Evolutionary conservation across 2,797 vertebrate species (phyloP), one percentile per base, ranked within the genome.

Genomic region (Acrossocheilus fasciatus): DNA sequence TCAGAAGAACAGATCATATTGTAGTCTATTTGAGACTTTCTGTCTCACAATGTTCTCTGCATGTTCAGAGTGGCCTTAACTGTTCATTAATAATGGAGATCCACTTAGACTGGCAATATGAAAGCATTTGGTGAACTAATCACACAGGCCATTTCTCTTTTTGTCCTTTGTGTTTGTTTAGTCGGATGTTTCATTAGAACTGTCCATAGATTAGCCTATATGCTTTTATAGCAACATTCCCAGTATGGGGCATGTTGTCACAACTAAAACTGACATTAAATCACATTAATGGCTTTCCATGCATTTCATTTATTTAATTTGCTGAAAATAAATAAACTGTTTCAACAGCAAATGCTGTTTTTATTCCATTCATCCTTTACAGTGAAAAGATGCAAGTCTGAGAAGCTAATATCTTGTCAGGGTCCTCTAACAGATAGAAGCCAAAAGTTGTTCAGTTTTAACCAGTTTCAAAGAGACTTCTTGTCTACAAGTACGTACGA

Each of bases 401-500:
- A 68, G 23, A 17, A 20, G 54, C 47, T 64, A 47, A n/a, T 68
- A 72, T 43, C n/a, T 47, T 54, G 47, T 18, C 52, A 50, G 79
- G 17, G 41, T 52, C 34, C 45, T 54, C 64, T 15, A 43, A 84
- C 14, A 69, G 36, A 11, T 12, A 39, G 77, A 70, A 77, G 26
- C 45, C 66, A 79, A 72, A 43, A 82, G 80, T 23, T 52, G 54
- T 83, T 36, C 45, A 69, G 74, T 39, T 18, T 45, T 20, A n/a
- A 57, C 23, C 36, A 20, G 62, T 88, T 77, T 66, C 2, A 70
- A 83, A 62, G n/a, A 82, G 74, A 82, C 70, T 85, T 23, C 66
- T 15, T 39, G 34, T 78, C 52, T 17, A 72, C 18, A 70, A 85
- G 59, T 47, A 66, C 12, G 6, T 36, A 39, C 80, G 69, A 72